Evolutionary conservation across 2,797 vertebrate genomes (phyloP), one percentile per base, ranked within the genome.

Genomic region (Amniataba percoides): DNA sequence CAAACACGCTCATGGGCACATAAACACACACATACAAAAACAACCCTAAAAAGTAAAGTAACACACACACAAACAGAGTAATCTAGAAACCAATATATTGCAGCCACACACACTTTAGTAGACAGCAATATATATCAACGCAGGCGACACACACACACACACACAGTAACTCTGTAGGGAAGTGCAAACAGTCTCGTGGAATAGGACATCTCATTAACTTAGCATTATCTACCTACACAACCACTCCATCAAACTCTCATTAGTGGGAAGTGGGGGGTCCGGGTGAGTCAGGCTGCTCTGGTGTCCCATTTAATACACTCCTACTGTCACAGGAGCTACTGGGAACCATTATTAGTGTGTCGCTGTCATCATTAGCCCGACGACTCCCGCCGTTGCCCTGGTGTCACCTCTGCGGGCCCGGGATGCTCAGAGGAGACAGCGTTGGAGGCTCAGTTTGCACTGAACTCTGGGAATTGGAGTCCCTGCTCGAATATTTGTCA

Each of bases 221-320:
- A 82, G 79, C 83, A 84, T 90, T 87, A 93, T 91, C 88, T 88
- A 81, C 83, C 89, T 81, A 77, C 87, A 86, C 73, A 77, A 81
- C 81, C 84, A 85, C 90, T 91, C 87, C 83, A 90, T 93, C 92
- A 92, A 85, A 87, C 83, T 80, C 89, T 91, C 91, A 87, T 93
- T 92, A 91, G 19, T 39, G 53, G 69, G 51, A 63, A 5, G 78
- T 39, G 25, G 68, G 81, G 82, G 78, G 83, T 82, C 81, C 14
- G 53, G 74, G 84, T 63, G 84, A 84, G 82, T 77, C 79, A 56
- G 88, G 16, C 71, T 80, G 81, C 81, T 79, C 69, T 45, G 63
- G 86, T 83, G 87, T 88, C 80, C 88, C 88, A 80, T 80, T 93
- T 92, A 87, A 91, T 88, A 71, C 74, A 65, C 87, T 85, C 88